Conservation (phyloP, 2,888 invertebrate species). For the Apotomis betuletana region DNA sequence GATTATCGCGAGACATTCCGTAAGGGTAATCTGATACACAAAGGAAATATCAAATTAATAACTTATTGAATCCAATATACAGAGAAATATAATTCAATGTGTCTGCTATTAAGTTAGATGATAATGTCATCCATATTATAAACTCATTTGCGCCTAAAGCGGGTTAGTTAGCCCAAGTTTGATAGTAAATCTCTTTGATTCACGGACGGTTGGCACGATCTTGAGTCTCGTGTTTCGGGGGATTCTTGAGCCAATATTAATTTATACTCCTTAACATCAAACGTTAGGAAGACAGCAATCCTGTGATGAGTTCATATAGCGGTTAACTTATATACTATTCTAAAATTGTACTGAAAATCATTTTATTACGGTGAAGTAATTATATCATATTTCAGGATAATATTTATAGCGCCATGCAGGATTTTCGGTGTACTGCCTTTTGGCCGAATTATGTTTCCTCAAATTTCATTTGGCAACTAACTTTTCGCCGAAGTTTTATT, state of each 20-base stretch:
- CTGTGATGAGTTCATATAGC: too few species aligned
- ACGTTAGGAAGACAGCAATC: too few species aligned
- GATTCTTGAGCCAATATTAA: conserved; percentile 11
- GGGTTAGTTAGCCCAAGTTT: conserved; percentile 32
- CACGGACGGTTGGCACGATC: conserved; percentile 3
- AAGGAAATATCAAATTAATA: conserved; percentile 24
- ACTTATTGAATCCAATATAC: conserved; percentile 18
- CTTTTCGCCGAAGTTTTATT: too few species aligned
- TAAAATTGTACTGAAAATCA: too few species aligned
- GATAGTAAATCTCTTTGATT: conserved; percentile 40
- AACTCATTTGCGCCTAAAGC: conserved; percentile 27
- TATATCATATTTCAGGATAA: too few species aligned
- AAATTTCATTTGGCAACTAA: too few species aligned
- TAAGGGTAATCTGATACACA: conserved; percentile 6
- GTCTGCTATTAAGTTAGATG: conserved; percentile 22
- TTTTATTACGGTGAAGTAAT: too few species aligned
- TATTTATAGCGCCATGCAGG: too few species aligned
- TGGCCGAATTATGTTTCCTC: too few species aligned
- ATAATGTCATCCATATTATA: conserved; percentile 10
- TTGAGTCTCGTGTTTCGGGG: neutral
- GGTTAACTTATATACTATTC: too few species aligned
- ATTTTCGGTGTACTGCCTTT: too few species aligned
- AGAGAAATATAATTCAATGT: conserved; percentile 25
- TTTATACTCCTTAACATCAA: neutral
- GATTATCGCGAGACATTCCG: neutral